Conservation (phyloP, 2,888 invertebrate species). For the Neria commutata region DNA sequence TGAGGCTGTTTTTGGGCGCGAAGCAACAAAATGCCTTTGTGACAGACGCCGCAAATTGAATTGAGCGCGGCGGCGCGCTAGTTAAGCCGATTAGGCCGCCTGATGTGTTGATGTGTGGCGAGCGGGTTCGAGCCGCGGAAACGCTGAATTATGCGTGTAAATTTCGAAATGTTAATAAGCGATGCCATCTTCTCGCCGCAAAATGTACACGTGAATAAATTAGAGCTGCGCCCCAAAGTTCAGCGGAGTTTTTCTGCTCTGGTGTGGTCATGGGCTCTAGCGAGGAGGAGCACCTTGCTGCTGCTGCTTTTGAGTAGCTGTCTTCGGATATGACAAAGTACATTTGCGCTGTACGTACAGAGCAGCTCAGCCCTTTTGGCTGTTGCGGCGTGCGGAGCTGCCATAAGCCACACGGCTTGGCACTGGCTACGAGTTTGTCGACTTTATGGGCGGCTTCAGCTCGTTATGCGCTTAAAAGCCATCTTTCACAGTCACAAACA, state of each 20-base stretch:
- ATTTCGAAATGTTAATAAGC: no score
- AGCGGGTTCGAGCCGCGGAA: conserved; percentile 1
- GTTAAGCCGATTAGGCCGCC: conserved; percentile 8
- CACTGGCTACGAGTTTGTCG: not conserved
- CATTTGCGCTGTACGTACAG: not conserved
- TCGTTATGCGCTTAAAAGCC: conserved; percentile 29
- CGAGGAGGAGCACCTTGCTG: no score
- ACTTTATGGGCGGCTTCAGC: conserved; percentile 29
- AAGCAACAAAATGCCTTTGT: conserved; percentile 2
- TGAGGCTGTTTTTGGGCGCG: not conserved
- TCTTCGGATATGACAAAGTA: no score
- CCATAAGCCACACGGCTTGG: not conserved
- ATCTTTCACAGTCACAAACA: conserved; percentile 1
- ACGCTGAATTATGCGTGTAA: no score
- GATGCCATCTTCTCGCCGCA: no score
- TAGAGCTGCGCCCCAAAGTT: no score
- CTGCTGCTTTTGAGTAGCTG: no score
- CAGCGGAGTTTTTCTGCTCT: no score
- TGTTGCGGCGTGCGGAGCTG: not conserved
- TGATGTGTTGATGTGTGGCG: not conserved
- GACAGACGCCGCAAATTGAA: conserved; percentile 4
- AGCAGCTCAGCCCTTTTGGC: not conserved
- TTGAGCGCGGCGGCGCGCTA: not conserved
- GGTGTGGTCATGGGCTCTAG: no score
- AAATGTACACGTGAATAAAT: no score